A percentile compares a stretch with the other conserved stretches of the same genome.
Evolutionary conservation across 1,140 invertebrate species (phyloP).

Genomic region (Rhyzopertha dominica): DNA sequence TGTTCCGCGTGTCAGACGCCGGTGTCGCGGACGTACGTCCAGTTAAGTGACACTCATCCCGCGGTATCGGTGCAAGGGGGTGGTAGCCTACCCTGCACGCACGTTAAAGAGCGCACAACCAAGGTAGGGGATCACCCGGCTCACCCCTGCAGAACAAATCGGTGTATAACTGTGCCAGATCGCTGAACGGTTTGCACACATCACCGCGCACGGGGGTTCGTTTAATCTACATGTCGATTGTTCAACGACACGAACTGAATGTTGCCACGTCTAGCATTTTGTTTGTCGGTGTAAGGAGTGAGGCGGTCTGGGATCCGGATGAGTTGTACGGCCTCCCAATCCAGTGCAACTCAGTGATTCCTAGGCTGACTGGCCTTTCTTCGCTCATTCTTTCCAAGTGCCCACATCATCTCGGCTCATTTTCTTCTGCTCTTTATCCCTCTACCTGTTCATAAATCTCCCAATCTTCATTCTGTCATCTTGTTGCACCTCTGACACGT

Average conservation of each 20-base stretch:
- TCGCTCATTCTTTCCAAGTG: too few relatives aligned
- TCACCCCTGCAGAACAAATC: conserved; percentile 41
- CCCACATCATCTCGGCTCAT: too few relatives aligned
- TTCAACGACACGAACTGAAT: too few relatives aligned
- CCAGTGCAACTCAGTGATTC: too few relatives aligned
- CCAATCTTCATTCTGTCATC: too few relatives aligned
- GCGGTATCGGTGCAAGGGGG: too few relatives aligned
- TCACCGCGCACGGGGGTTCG: conserved; percentile 23
- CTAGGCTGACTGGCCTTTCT: too few relatives aligned
- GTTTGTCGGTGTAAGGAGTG: neutral
- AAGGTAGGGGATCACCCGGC: conserved; percentile 24
- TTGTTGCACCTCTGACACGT: too few relatives aligned
- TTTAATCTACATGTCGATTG: conserved; percentile 35
- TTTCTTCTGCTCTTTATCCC: too few relatives aligned
- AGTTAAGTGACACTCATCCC: conserved; percentile 26
- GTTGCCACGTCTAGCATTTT: neutral
- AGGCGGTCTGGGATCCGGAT: conserved; percentile 1
- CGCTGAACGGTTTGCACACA: conserved; percentile 26
- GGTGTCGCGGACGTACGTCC: conserved; percentile 30
- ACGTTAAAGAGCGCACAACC: conserved; percentile 1
- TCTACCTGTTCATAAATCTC: too few relatives aligned
- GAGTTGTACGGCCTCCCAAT: too few relatives aligned
- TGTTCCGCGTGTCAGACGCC: conserved; percentile 18
- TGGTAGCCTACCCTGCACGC: too few relatives aligned
- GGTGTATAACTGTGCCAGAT: conserved; percentile 38